Conservation (phyloP, 2,888 invertebrate species). For the Cinara cedri region DNA sequence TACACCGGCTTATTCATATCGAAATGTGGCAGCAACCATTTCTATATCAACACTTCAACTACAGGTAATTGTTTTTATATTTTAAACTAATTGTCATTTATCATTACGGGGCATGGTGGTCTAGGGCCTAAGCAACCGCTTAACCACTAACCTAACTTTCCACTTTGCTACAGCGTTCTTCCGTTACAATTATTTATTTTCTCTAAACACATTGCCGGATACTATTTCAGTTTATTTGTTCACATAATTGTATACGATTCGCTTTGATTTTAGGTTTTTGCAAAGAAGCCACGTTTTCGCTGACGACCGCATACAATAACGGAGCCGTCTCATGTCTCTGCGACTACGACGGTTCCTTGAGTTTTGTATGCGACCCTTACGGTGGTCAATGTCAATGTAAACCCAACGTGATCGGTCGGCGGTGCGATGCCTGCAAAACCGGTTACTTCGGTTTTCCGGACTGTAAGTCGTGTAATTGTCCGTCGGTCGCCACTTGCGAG, state of each 20-base stretch:
- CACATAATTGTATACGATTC: too few relatives aligned
- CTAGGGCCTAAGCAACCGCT: too few relatives aligned
- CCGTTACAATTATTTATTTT: too few relatives aligned
- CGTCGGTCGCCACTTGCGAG: conserved; percentile 81
- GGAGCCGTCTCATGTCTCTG: conserved; percentile 91
- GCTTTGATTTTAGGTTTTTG: conserved; percentile 78
- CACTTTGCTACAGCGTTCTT: too few relatives aligned
- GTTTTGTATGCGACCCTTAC: conserved; percentile 88
- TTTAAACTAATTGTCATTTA: neutral
- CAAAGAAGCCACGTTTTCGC: conserved; percentile 86
- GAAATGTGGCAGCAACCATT: conserved; percentile 86
- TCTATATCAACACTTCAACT: conserved; percentile 73
- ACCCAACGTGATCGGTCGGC: conserved; percentile 89
- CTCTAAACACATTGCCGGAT: too few relatives aligned
- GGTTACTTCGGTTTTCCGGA: conserved; percentile 96
- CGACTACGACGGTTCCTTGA: conserved; percentile 83
- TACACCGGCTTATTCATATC: conserved; percentile 87
- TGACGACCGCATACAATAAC: conserved; percentile 93
- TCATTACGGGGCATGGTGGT: neutral
- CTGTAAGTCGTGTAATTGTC: conserved; percentile 87
- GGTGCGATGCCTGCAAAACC: conserved; percentile 80
- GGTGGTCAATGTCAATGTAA: conserved; percentile 97
- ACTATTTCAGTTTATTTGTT: too few relatives aligned
- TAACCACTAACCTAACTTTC: too few relatives aligned
- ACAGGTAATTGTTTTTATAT: conserved; percentile 65